phyloP scores from a whole-genome alignment of 2,113 vertebrate species.

The Sus scrofa region T2T-Sscrofa CM000816.6:6806001-6806500 shows the following conservation, averaged over 20 bases:
- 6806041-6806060: no score
- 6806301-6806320: background rate
- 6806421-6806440: background rate
- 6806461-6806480: background rate
- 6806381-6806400: background rate
- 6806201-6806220: background rate
- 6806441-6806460: conserved; percentile 35
- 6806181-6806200: background rate
- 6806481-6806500: background rate
- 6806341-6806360: background rate
- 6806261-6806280: background rate
- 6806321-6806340: background rate
- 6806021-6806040: no score
- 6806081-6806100: no score
- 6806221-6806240: background rate
- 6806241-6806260: background rate
- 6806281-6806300: background rate
- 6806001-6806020: no score
- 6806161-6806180: no score
- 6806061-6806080: no score
- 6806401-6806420: background rate
- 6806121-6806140: no score
- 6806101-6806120: no score
- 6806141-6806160: no score
- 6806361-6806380: background rate